Evolutionary conservation across 2,888 invertebrate species (phyloP).

Genomic region (Tholera decimalis): DNA sequence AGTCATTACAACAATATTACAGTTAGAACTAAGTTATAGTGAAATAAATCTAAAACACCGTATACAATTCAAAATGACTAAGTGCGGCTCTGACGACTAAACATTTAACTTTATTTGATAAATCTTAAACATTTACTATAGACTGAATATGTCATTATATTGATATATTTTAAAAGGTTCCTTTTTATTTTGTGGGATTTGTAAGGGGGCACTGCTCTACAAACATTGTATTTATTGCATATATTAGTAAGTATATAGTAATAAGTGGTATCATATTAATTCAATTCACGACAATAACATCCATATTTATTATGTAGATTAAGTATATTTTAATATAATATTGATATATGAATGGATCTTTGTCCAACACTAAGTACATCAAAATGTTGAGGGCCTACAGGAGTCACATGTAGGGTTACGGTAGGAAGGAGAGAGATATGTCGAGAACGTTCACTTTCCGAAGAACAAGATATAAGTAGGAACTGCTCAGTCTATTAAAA

Average conservation of each 20-base stretch:
- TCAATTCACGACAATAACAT: conserved; percentile 62
- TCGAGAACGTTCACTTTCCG: conserved; percentile 8
- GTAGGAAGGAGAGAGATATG: conserved; percentile 29
- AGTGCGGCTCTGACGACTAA: conserved; percentile 47
- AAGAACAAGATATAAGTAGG: conserved; percentile 21
- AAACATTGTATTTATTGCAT: conserved; percentile 44
- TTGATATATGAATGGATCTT: conserved; percentile 60
- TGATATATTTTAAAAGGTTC: conserved; percentile 38
- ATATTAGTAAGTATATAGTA: conserved; percentile 37
- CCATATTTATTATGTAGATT: conserved; percentile 52
- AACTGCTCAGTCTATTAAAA: conserved; percentile 33
- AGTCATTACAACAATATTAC: conserved; percentile 6
- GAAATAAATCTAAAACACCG: conserved; percentile 31
- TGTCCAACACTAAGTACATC: conserved; percentile 54
- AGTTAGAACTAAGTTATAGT: conserved; percentile 19
- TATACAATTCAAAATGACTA: conserved; percentile 34
- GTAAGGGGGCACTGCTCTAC: conserved; percentile 52
- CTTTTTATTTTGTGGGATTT: conserved; percentile 23
- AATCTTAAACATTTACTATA: conserved; percentile 55
- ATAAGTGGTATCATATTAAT: conserved; percentile 47
- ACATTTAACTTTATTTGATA: conserved; percentile 55
- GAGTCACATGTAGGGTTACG: conserved; percentile 23
- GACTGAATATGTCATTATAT: conserved; percentile 40
- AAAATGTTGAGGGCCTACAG: conserved; percentile 44
- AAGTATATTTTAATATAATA: conserved; percentile 50